Evolutionary conservation across 2,888 invertebrate genomes (phyloP).

Genomic region (Xanthostigma xanthostigma): DNA sequence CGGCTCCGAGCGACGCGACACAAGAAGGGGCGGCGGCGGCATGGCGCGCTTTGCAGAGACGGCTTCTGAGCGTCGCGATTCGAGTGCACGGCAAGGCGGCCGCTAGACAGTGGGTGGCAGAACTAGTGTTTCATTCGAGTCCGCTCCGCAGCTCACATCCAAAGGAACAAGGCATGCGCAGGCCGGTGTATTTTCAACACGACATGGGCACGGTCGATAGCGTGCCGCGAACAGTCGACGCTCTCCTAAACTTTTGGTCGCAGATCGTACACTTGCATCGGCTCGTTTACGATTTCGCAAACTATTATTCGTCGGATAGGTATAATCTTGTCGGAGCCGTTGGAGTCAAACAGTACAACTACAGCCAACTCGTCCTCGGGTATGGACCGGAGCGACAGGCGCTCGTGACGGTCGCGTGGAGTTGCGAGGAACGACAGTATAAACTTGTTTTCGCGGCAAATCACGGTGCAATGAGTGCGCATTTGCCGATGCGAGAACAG

Average conservation of each 20-base stretch:
- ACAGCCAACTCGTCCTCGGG: slow-evolving; percentile 75
- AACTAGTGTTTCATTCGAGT: slow-evolving; percentile 74
- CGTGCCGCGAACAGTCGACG: slow-evolving; percentile 65
- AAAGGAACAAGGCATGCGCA: slow-evolving; percentile 71
- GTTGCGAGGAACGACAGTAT: slow-evolving; percentile 55
- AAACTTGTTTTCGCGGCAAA: slow-evolving; percentile 64
- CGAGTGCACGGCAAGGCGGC: slow-evolving; percentile 67
- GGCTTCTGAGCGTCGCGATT: slow-evolving; percentile 70
- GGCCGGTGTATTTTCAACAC: slow-evolving; percentile 81
- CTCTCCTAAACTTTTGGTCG: slow-evolving; percentile 81
- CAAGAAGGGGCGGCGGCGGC: slow-evolving; percentile 33
- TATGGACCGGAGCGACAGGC: slow-evolving; percentile 80
- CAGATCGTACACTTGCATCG: slow-evolving; percentile 82
- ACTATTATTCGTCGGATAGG: slow-evolving; percentile 49
- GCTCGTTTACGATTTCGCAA: slow-evolving; percentile 69
- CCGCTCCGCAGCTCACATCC: slow-evolving; percentile 66
- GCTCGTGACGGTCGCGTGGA: slow-evolving; percentile 73
- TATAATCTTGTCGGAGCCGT: slow-evolving; percentile 53
- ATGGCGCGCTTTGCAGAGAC: slow-evolving; percentile 56
- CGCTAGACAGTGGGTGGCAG: slow-evolving; percentile 74
- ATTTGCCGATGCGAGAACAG: slow-evolving; percentile 76
- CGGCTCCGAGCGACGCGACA: slow-evolving; percentile 35
- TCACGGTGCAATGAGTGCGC: slow-evolving; percentile 72
- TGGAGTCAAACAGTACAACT: slow-evolving; percentile 81
- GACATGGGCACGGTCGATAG: slow-evolving; percentile 78